These are phyloP conservation scores for Sebastes iracundus DNA, from an alignment of 2,797 vertebrate genomes.

Conservation along the genomic window DNA sequence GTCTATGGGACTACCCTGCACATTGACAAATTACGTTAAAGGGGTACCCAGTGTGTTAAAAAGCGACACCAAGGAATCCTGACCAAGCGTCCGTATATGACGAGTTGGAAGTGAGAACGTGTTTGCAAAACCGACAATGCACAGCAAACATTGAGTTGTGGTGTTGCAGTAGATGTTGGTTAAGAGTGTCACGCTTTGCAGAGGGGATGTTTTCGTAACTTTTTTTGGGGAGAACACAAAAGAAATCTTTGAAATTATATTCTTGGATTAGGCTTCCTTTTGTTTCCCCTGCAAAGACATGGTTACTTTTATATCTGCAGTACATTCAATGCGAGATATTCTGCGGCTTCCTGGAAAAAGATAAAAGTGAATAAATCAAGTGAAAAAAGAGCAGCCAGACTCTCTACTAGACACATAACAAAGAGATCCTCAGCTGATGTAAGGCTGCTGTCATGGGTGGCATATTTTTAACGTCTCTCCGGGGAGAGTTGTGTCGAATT, in stretches of 20 bases:
- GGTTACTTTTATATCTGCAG: conserved; percentile 28
- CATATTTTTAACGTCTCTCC: conserved; percentile 44
- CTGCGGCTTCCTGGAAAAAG: conserved; percentile 28
- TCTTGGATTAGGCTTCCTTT: conserved; percentile 20
- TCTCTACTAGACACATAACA: conserved; percentile 45
- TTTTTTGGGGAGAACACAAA: background rate
- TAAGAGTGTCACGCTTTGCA: conserved; percentile 26
- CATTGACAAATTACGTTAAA: accelerated
- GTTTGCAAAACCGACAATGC: background rate
- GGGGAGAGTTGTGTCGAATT: conserved; percentile 16
- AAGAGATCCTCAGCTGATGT: conserved; percentile 63
- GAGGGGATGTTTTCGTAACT: background rate
- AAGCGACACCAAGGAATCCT: background rate
- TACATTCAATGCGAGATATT: conserved; percentile 18
- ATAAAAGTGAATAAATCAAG: conserved; percentile 67
- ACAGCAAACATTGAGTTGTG: background rate
- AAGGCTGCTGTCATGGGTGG: conserved; percentile 50
- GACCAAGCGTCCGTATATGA: background rate
- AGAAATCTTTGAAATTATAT: conserved; percentile 15
- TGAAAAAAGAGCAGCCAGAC: conserved; percentile 32
- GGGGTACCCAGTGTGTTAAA: background rate
- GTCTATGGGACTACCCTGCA: background rate
- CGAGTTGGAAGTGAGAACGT: background rate
- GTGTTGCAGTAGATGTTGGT: background rate
- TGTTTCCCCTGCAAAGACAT: conserved; percentile 29